Conservation (phyloP, 1,140 invertebrate species). For the Drosophila lacteicornis region DNA sequence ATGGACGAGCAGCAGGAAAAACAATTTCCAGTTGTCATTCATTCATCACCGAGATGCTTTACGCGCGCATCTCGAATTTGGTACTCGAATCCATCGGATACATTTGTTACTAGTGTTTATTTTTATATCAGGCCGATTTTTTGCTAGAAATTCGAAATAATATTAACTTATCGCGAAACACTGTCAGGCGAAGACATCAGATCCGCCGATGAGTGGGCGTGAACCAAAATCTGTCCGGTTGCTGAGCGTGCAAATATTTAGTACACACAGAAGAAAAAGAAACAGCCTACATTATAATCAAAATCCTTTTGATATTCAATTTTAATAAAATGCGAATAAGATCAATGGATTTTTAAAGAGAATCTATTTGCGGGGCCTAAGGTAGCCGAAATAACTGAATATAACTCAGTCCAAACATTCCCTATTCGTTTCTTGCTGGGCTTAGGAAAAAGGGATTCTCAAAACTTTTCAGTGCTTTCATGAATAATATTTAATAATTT, state of each 20-base stretch:
- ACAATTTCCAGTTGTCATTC: conserved; percentile 72
- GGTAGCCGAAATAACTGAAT: not conserved
- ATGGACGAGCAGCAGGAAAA: conserved; percentile 24
- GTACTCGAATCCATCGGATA: conserved; percentile 47
- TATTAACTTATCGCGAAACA: conserved; percentile 58
- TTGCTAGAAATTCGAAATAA: conserved; percentile 41
- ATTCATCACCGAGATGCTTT: conserved; percentile 55
- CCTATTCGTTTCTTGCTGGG: no score
- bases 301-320: not conserved
- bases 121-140: conserved; percentile 62
- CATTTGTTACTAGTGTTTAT: conserved; percentile 44
- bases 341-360: no score
- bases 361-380: no score
- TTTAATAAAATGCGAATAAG: not conserved
- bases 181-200: conserved; percentile 9
- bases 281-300: not conserved
- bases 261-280: not conserved
- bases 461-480: no score
- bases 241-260: conserved; percentile 8
- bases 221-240: conserved; percentile 8
- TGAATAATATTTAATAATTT: no score
- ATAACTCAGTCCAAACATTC: not conserved
- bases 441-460: no score
- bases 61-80: conserved; percentile 17
- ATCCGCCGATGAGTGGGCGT: conserved; percentile 20